Evolutionary conservation across 2,797 vertebrate species (phyloP).

Genomic region (Coreius guichenoti): DNA sequence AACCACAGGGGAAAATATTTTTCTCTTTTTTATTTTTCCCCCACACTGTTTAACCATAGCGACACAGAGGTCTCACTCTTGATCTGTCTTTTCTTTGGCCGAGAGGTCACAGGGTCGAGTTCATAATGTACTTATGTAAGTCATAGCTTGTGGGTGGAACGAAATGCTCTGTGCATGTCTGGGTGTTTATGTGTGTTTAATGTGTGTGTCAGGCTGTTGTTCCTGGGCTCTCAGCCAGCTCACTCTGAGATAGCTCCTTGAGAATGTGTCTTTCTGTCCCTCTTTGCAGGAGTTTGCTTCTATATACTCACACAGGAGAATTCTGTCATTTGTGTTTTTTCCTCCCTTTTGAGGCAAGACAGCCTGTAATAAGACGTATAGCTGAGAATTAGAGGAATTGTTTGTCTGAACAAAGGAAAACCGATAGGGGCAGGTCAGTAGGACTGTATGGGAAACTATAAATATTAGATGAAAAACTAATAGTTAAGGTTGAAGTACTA

Average conservation of each 20-base stretch:
- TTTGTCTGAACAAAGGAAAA: background rate
- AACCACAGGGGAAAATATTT: slow-evolving; percentile 30
- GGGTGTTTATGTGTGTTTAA: slow-evolving; percentile 28
- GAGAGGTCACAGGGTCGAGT: slow-evolving; percentile 16
- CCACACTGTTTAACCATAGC: background rate
- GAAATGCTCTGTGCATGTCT: background rate
- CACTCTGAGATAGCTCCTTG: background rate
- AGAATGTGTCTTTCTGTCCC: background rate
- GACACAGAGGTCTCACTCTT: background rate
- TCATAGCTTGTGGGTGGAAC: background rate
- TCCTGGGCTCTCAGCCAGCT: slow-evolving; percentile 28
- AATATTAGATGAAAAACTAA: no score
- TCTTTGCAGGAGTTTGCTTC: slow-evolving; percentile 19
- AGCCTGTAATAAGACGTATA: background rate
- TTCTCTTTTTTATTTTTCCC: background rate
- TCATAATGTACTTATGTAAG: background rate
- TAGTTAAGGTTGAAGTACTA: no score
- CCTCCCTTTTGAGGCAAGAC: background rate
- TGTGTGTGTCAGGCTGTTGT: slow-evolving; percentile 8
- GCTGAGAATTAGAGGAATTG: background rate
- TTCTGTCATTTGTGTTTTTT: background rate
- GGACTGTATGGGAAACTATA: background rate
- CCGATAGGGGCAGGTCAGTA: background rate
- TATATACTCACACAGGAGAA: slow-evolving; percentile 1
- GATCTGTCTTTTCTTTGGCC: background rate